Evolutionary conservation across 1,140 invertebrate species (phyloP), one percentile per base, ranked within the genome.

Genomic region (Drosophila bifasciata): DNA sequence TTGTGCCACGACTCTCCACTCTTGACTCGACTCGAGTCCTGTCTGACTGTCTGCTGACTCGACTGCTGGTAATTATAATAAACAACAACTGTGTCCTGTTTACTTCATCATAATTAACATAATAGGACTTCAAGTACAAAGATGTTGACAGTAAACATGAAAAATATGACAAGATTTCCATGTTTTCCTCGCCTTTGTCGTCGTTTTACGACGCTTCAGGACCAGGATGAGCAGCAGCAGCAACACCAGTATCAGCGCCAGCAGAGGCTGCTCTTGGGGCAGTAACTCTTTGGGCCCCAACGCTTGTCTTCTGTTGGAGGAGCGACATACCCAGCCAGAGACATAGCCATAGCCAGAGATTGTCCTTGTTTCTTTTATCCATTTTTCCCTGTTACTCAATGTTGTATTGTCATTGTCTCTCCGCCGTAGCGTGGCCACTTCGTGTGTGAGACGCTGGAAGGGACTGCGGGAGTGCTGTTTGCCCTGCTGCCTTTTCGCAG

Each of bases 81-180:
- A 86, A 89, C 86, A 86, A 86, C 81, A 86, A 86, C 81, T 86
- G 81, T 83, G 81, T 88, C 81, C 83, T 88, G 81, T 86, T 86
- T 86, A 86, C 81, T 86, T 86, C 81, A 86, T 86, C 81, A 86
- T 86, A 86, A 86, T 86, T 86, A 86, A 88, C 81, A 86, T 86
- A 86, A 86, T 86, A 83, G 81, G 83, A 86, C 81, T 86, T 88
- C 78, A 86, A 86, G 81, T 86, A 86, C 83, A 86, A 89, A 89
- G 78, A 88, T 86, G 81, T 86, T 86, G 81, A 86, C 79, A 88
- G 81, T 88, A 86, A 86, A 86, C 83, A 86, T 88, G 81, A 86
- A 86, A 86, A 86, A 86, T 86, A 86, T 86, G 81, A 86, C 81
- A 86, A 86, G 83, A 86, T 86, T 86, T 86, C 76, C 84, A 89